Evolutionary conservation across 1,140 invertebrate species (phyloP).

Genomic region (Drosophila nikananu): DNA sequence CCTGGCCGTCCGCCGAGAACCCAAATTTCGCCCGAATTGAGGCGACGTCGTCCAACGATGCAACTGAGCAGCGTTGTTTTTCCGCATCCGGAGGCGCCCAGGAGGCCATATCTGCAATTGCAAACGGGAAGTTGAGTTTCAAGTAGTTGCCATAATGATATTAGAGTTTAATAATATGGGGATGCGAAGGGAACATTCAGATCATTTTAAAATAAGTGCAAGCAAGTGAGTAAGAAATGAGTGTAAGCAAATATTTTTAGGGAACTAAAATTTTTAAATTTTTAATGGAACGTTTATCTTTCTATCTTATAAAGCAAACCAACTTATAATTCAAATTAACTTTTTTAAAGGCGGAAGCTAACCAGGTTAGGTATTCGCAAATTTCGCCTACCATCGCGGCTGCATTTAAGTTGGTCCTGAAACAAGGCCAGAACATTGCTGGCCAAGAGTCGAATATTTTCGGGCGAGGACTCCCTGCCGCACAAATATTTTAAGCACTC

Average conservation of each 20-base stretch:
- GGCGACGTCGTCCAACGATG: slow-evolving; percentile 92
- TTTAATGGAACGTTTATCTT: background rate
- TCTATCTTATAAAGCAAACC: background rate
- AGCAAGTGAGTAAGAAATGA: background rate
- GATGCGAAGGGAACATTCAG: background rate
- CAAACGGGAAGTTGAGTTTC: slow-evolving; percentile 11
- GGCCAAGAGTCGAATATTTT: slow-evolving; percentile 49
- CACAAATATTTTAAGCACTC: slow-evolving; percentile 79
- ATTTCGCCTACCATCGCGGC: slow-evolving; percentile 12
- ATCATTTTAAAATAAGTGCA: slow-evolving; percentile 3
- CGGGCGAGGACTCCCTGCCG: slow-evolving; percentile 33
- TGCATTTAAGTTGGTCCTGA: slow-evolving; percentile 57
- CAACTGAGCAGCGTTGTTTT: slow-evolving; percentile 95
- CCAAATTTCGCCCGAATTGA: slow-evolving; percentile 94
- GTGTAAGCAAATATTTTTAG: background rate
- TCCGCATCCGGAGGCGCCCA: slow-evolving; percentile 94
- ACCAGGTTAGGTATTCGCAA: background rate
- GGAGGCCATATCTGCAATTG: slow-evolving; percentile 91
- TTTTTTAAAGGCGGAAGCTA: slow-evolving; percentile 3
- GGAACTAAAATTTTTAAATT: background rate
- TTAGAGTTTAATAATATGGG: background rate
- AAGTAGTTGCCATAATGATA: slow-evolving; percentile 51
- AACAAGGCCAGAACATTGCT: slow-evolving; percentile 37
- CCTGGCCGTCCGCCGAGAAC: slow-evolving; percentile 94
- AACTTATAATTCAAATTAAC: background rate